A percentile compares a stretch with the other conserved stretches of the same genome.
These are phyloP conservation scores for Apis mellifera DNA, from an alignment of 1,140 invertebrate genomes.

Conservation along the genomic window Amel_HAv3.1 CM009936.2:8996001-8996500, in stretches of 20 bases:
- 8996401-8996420: neutral
- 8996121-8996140: neutral
- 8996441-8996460: neutral
- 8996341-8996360: slow-evolving; percentile 5
- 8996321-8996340: neutral
- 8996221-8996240: neutral
- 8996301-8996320: neutral
- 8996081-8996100: neutral
- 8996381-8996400: neutral
- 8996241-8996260: neutral
- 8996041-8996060: slow-evolving; percentile 3
- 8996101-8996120: slow-evolving; percentile 29
- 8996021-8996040: slow-evolving; percentile 15
- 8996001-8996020: neutral
- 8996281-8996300: neutral
- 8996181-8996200: neutral
- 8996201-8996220: slow-evolving; percentile 1
- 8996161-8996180: neutral
- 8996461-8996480: neutral
- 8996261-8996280: neutral
- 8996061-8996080: slow-evolving; percentile 20
- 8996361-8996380: slow-evolving; percentile 22
- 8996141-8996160: neutral
- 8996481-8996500: neutral
- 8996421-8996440: neutral